Percentiles rank a stretch among this genome's conserved stretches.
Evolutionary conservation across 2,888 invertebrate species (phyloP).

Genomic region (Chromoteleia sp.): DNA sequence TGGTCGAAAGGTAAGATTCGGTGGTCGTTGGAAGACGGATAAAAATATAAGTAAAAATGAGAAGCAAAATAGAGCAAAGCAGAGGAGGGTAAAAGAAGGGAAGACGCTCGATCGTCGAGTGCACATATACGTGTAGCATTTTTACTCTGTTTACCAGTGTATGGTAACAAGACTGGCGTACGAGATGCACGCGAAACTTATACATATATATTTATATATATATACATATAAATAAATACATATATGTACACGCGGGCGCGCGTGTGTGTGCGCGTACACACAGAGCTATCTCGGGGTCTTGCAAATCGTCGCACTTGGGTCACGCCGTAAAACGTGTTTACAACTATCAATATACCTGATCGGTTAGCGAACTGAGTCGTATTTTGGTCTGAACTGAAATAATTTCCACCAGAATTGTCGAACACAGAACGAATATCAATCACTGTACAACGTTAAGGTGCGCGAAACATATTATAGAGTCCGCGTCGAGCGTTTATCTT

Average conservation of each 20-base stretch:
- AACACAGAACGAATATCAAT: constrained; percentile 66
- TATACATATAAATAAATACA: background rate
- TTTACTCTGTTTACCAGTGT: constrained; percentile 53
- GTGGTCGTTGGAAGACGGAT: too few relatives aligned
- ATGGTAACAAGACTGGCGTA: constrained; percentile 53
- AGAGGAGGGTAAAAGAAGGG: background rate
- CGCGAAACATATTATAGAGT: constrained; percentile 75
- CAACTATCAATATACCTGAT: constrained; percentile 57
- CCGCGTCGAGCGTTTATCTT: constrained; percentile 70
- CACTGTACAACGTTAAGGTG: constrained; percentile 68
- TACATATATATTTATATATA: background rate
- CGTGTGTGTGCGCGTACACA: background rate
- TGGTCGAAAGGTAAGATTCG: too few relatives aligned
- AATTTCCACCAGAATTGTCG: constrained; percentile 59
- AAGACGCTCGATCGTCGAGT: constrained; percentile 42
- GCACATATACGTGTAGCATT: constrained; percentile 44
- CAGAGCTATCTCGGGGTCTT: constrained; percentile 7
- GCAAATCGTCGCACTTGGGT: constrained; percentile 28
- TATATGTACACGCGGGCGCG: too few relatives aligned
- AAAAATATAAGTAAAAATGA: too few relatives aligned
- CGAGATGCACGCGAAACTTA: background rate
- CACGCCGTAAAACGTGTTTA: constrained; percentile 14
- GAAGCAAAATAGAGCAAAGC: too few relatives aligned
- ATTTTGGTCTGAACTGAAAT: constrained; percentile 50
- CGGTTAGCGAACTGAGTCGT: constrained; percentile 47